Evolutionary conservation across 2,113 vertebrate genomes (phyloP).

Genomic region (zebrafish (Danio rerio)): DNA sequence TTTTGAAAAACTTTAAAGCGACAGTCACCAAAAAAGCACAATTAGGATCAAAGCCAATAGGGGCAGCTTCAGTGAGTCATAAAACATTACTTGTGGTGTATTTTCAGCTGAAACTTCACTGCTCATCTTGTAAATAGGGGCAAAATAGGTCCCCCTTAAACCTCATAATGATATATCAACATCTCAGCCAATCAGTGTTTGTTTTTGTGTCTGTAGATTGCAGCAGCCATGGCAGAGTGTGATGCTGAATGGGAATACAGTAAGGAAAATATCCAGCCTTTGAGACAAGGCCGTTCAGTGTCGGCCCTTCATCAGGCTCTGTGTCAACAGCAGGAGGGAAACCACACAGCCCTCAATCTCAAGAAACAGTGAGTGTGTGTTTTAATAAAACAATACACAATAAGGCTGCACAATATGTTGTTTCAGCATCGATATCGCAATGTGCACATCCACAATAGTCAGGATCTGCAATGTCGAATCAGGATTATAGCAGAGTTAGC

Average conservation of each 20-base stretch:
- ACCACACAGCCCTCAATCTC: slow-evolving; percentile 78
- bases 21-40: too few species aligned
- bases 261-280: slow-evolving; percentile 96
- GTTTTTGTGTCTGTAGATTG: not conserved
- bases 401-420: too few species aligned
- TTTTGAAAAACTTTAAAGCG: too few species aligned
- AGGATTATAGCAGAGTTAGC: too few species aligned
- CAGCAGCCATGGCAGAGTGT: slow-evolving; percentile 79
- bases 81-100: too few species aligned
- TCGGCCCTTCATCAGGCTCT: slow-evolving; percentile 85
- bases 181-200: not conserved
- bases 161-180: not conserved
- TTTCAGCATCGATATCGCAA: too few species aligned
- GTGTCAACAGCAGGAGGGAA: slow-evolving; percentile 83
- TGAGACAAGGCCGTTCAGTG: slow-evolving; percentile 84
- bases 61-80: too few species aligned
- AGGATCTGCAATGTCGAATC: too few species aligned
- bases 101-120: too few species aligned
- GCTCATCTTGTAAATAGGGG: too few species aligned
- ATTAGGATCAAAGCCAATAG: too few species aligned
- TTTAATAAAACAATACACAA: not conserved
- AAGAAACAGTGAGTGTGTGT: slow-evolving; percentile 82
- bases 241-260: slow-evolving; percentile 91
- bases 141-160: not conserved
- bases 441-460: too few species aligned